phyloP scores from a whole-genome alignment of 2,797 vertebrate genomes.

The Sebastes oblongus region DNA sequence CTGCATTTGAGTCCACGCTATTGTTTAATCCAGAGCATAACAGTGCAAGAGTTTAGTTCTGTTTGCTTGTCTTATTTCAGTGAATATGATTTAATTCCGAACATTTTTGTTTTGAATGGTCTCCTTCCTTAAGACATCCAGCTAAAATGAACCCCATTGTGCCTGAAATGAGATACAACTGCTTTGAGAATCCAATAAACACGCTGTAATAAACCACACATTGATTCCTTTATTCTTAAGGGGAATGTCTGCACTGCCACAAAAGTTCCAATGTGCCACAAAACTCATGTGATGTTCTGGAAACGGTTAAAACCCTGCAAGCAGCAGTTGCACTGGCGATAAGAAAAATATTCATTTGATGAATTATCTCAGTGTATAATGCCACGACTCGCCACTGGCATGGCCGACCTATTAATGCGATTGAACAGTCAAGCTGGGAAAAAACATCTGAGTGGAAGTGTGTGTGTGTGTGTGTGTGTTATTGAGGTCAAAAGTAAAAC shows the following conservation, averaged over 20 bases:
- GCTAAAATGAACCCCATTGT: slow-evolving; percentile 16
- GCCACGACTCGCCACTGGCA: neutral
- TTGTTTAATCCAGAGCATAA: too few relatives aligned
- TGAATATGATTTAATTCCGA: slow-evolving; percentile 4
- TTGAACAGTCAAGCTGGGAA: slow-evolving; percentile 13
- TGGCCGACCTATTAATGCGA: slow-evolving; percentile 11
- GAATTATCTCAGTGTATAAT: slow-evolving; percentile 21
- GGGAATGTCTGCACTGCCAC: neutral
- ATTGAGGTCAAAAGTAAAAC: slow-evolving; percentile 41
- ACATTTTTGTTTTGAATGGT: slow-evolving; percentile 16
- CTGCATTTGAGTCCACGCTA: too few relatives aligned
- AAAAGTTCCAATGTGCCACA: slow-evolving; percentile 2
- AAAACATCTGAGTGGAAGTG: neutral
- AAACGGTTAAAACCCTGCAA: neutral
- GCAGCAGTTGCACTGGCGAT: neutral
- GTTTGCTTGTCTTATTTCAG: slow-evolving; percentile 6
- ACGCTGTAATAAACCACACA: slow-evolving; percentile 24
- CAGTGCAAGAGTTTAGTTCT: neutral
- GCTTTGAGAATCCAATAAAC: slow-evolving; percentile 40
- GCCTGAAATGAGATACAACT: slow-evolving; percentile 34
- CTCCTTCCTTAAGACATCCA: neutral
- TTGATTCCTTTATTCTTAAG: slow-evolving; percentile 12
- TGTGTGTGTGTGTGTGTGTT: neutral
- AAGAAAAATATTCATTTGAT: slow-evolving; percentile 38
- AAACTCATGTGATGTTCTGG: slow-evolving; percentile 14